Percentiles rank a stretch among this genome's conserved stretches.
Evolutionary conservation across 2,113 vertebrate genomes (phyloP).

Genomic region (Pitta sordida): DNA sequence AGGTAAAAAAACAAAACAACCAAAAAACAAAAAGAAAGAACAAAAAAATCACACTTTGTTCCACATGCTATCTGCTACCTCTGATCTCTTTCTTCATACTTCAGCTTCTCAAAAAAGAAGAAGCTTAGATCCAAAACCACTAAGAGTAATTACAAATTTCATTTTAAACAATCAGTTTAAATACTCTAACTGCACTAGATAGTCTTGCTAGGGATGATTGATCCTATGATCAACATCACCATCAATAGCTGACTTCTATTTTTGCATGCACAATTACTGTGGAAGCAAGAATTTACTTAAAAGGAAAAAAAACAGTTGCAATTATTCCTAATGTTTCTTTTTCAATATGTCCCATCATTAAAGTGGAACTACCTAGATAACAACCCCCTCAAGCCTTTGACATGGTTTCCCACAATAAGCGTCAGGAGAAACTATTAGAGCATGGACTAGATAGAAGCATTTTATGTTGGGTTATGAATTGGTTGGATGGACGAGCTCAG

Average conservation of each 20-base stretch:
- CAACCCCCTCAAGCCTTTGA: neutral
- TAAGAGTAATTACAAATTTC: neutral
- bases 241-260: neutral
- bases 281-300: neutral
- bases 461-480: no score
- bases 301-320: neutral
- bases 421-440: no score
- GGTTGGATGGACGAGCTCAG: no score
- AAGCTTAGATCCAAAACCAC: neutral
- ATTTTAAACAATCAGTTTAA: neutral
- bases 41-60: neutral
- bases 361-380: neutral
- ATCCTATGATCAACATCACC: neutral
- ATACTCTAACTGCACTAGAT: neutral
- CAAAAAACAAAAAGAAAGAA: neutral
- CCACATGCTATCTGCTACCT: neutral
- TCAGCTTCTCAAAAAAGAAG: neutral
- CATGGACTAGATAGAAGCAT: no score
- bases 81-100: neutral
- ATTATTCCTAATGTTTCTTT: neutral
- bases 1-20: neutral
- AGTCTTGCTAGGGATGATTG: neutral
- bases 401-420: no score
- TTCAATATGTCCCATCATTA: neutral
- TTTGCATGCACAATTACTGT: neutral